Evolutionary conservation across 2,888 invertebrate species (phyloP), one percentile per base, ranked within the genome.

Genomic region (Gandaritis pyraliata): DNA sequence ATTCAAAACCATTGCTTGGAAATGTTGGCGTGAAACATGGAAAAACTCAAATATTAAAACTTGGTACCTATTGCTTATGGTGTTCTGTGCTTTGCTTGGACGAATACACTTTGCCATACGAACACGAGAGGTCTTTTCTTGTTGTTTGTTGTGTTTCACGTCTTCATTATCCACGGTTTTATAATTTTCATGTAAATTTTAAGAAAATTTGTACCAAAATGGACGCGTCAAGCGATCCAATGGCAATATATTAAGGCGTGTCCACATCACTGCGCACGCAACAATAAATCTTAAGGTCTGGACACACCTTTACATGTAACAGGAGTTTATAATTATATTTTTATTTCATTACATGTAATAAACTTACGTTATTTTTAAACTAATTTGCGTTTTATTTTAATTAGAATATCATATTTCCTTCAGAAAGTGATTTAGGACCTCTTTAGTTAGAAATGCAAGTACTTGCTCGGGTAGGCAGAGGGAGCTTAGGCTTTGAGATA

Each of bases 331-430:
- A 84, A 79, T 85, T 81, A 58, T 64, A 80, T 88, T 88, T 88
- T 90, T 90, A 64, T 64, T 91, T 90, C 91, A 90, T 91, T 90
- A 90, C 87, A 88, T 91, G 90, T 90, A 91, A 90, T 91, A 92
- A 90, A 91, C 90, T 89, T 89, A 91, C 87, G 90, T 90, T 91
- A 91, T 92, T 92, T 91, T 92, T 90, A 89, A 90, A 91, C 82
- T 86, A 88, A 70, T 60, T 61, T 77, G 78, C 60, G 80, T 90
- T 89, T 90, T 73, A 78, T 83, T 87, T 3, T 13, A 30, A 12
- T 4, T 41, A 39, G 4, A 15, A 48, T 8, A 30, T 11, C 10
- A 1, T 23, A 23, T 23, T 23, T 6, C 23, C 23, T 23, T 23
- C 23, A 2, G 23, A 23, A 23, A 5, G 23, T 23, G 6, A 23